A percentile compares a stretch with the other conserved stretches of the same genome.
phyloP scores from a whole-genome alignment of 2,888 invertebrate species.

The Nemapogon koenigi region DNA sequence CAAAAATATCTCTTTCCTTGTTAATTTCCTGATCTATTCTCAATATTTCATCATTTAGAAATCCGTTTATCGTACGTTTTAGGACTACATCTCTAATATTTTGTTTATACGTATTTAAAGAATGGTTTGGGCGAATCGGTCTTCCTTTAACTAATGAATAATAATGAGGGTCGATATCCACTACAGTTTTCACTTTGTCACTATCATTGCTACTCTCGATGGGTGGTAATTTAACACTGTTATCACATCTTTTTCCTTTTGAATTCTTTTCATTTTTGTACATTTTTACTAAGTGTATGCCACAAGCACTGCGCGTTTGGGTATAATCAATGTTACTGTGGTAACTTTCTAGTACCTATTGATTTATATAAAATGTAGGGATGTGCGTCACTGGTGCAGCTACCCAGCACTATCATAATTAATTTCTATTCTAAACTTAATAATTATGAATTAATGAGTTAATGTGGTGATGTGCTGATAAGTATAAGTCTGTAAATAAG shows the following conservation, averaged over 20 bases:
- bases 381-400: too few species aligned
- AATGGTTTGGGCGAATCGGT: conserved; percentile 61
- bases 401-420: too few species aligned
- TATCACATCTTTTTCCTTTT: background rate
- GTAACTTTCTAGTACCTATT: conserved; percentile 23
- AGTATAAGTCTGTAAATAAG: too few species aligned
- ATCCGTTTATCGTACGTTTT: conserved; percentile 41
- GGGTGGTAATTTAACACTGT: conserved; percentile 41
- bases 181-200: conserved; percentile 48
- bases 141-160: conserved; percentile 67
- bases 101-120: conserved; percentile 59
- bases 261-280: conserved; percentile 2
- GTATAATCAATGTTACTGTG: conserved; percentile 36
- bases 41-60: conserved; percentile 45
- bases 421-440: too few species aligned
- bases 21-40: conserved; percentile 47
- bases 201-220: conserved; percentile 29
- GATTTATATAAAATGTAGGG: too few species aligned
- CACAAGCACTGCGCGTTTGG: background rate
- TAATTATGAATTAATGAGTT: too few species aligned
- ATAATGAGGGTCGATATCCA: conserved; percentile 70
- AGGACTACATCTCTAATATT: conserved; percentile 49
- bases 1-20: conserved; percentile 38
- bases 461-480: too few species aligned
- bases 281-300: conserved; percentile 14